Evolutionary conservation across 2,797 vertebrate genomes (phyloP), one percentile per base, ranked within the genome.

Genomic region (Ceryle rudis): DNA sequence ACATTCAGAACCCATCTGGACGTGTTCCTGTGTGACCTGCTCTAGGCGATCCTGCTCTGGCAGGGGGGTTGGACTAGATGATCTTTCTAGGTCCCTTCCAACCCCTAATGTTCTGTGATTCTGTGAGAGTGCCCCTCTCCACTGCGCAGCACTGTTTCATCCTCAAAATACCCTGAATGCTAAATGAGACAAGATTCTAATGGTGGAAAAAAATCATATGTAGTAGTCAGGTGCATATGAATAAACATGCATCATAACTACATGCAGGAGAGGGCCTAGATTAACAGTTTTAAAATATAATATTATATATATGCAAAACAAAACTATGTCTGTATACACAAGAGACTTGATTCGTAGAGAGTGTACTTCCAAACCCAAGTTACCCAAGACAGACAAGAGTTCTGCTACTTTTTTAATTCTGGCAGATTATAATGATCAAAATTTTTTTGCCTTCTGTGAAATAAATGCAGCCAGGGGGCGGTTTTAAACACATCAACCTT

Each of bases 371-470:
- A 94, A 88, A 73, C 91, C 55, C 80, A 79, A 37, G 14, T 81
- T 78, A 66, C 82, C 77, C 64, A 93, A 77, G 58, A 74, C n/a
- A 85, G 85, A 9, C 13, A 73, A 84, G 74, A 83, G 51, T 75
- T 94, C 84, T 54, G 35, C 21, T 67, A n/a, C 1, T 62, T 97
- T 86, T 71, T 81, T 89, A 94, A 91, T 90, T 95, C 84, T 92
- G 73, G 70, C 55, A 78, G 49, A 62, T 85, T 86, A 84, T 18
- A 15, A 67, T 26, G n/a, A 61, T 44, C 19, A 26, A 26, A 49
- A 2, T 35, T 29, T 89, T 89, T 51, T 61, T 78, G 35, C n/a
- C 19, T 86, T 65, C 37, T 54, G 23, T 54, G 21, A 82, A 95
- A 92, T 54, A 82, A 85, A 89, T 14, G 57, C 41, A 84, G 60